phyloP scores from a whole-genome alignment of 2,113 vertebrate species.

The Misgurnus anguillicaudatus region DNA sequence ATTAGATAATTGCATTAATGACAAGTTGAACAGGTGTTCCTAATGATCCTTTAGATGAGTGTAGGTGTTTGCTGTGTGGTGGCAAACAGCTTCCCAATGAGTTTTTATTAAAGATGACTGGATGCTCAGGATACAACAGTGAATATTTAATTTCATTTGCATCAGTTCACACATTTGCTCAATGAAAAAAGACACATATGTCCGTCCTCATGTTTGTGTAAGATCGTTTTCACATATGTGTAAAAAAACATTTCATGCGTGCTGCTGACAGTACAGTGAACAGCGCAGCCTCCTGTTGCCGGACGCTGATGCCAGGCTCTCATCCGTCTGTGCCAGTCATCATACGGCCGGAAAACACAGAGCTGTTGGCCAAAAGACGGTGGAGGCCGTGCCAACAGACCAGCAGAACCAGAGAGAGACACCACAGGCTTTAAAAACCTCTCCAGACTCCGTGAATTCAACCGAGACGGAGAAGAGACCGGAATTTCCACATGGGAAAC shows the following conservation, averaged over 20 bases:
- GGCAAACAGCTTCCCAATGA: too few relatives aligned
- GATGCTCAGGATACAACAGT: too few relatives aligned
- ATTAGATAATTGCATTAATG: too few relatives aligned
- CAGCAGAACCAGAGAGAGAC: constrained; percentile 1
- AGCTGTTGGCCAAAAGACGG: constrained; percentile 1
- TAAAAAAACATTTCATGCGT: background rate
- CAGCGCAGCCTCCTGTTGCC: background rate
- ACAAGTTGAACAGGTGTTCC: too few relatives aligned
- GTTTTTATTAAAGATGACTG: too few relatives aligned
- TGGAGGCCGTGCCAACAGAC: background rate
- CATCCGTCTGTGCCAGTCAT: constrained; percentile 1
- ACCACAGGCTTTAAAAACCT: background rate
- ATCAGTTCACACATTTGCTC: too few relatives aligned
- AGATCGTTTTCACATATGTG: background rate
- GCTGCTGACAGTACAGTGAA: constrained; percentile 2
- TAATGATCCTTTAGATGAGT: too few relatives aligned
- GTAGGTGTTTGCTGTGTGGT: too few relatives aligned
- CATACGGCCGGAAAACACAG: constrained; percentile 21
- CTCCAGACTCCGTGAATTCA: background rate
- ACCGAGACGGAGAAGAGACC: background rate
- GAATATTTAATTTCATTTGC: too few relatives aligned
- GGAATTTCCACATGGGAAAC: background rate
- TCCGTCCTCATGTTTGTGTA: background rate
- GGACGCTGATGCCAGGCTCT: background rate
- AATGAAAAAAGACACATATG: background rate